Evolutionary conservation across 2,113 vertebrate genomes (phyloP), one percentile per base, ranked within the genome.

Genomic region (Struthidea cinerea): DNA sequence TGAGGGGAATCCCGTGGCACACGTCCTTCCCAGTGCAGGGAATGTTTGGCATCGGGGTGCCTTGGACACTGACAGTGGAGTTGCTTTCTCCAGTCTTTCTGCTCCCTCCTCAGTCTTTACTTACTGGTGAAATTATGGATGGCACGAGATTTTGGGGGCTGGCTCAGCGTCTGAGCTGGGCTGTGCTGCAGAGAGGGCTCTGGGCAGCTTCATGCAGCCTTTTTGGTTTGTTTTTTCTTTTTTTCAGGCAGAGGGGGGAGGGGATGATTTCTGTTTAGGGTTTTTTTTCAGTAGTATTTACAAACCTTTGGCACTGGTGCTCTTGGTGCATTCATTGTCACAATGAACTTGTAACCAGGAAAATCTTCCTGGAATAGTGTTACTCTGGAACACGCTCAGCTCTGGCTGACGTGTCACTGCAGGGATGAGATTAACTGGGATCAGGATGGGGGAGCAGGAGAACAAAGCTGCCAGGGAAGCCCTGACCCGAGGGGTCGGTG

Each of bases 331-430:
- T 41, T 85, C 61, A 10, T 16, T 75, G 44, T 78, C 11, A 4
- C 55, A 59, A 39, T 69, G 91, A 94, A 77, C 46, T 84, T 89
- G 17, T 33, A 81, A 64, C 49, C 74, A 82, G 94, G 93, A 80
- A 26, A 26, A 27, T 37, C 5, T 23, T 85, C 90, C 93, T 91
- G 89, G 75, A 22, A 9, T 1, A 23, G 64, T 60, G 61, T 92
- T 68, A 52, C 39, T 37, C 3, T 69, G 70, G 84, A 42, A 32
- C 30, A 6, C 1, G 37, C 35, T 55, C 56, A 50, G 80, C 81
- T 90, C 35, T 68, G 20, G 39, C 70, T 78, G 76, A 14, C 0
- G 4, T 6, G 57, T 70, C 67, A 9, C 59, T 80, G 69, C 71
- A 88, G 84, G 88, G 96, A 47, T 55, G 71, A 41, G 19, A 30